These are phyloP conservation scores for Rhopalosiphum padi DNA, from an alignment of 1,140 invertebrate species.

Conservation along the genomic window DNA sequence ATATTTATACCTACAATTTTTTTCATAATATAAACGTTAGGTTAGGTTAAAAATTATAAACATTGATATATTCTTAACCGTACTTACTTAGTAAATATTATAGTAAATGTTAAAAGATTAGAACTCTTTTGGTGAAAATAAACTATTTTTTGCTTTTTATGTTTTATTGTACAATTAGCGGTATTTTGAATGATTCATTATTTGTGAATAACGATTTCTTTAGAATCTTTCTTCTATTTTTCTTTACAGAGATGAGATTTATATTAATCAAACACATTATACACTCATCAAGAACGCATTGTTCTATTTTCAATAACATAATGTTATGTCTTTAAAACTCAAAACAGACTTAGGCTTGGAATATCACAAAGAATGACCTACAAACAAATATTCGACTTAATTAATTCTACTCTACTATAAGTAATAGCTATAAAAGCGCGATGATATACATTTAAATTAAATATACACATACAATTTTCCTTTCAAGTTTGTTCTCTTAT, in stretches of 20 bases:
- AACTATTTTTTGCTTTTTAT: not conserved
- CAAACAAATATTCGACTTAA: conserved; percentile 21
- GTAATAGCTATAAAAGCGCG: not conserved
- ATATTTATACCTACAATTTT: no score
- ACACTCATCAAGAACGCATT: not conserved
- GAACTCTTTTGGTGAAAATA: not conserved
- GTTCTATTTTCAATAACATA: conserved; percentile 21
- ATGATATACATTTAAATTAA: not conserved
- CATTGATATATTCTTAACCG: not conserved
- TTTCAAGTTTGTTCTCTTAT: not conserved
- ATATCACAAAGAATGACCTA: conserved; percentile 22
- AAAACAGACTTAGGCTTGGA: not conserved
- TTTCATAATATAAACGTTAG: not conserved
- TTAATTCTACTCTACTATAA: conserved; percentile 26
- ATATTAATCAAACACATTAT: not conserved
- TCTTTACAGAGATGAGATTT: not conserved
- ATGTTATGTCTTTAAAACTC: not conserved
- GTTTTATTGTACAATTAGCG: no score
- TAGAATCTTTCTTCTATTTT: not conserved
- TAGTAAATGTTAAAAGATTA: not conserved
- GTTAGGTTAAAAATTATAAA: not conserved
- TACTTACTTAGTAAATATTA: not conserved
- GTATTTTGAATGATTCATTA: not conserved
- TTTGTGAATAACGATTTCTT: not conserved
- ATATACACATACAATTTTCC: not conserved